Percentiles rank a stretch among this genome's conserved stretches.
Evolutionary conservation across 1,140 invertebrate genomes (phyloP).

Genomic region (Drosophila chauvacae): DNA sequence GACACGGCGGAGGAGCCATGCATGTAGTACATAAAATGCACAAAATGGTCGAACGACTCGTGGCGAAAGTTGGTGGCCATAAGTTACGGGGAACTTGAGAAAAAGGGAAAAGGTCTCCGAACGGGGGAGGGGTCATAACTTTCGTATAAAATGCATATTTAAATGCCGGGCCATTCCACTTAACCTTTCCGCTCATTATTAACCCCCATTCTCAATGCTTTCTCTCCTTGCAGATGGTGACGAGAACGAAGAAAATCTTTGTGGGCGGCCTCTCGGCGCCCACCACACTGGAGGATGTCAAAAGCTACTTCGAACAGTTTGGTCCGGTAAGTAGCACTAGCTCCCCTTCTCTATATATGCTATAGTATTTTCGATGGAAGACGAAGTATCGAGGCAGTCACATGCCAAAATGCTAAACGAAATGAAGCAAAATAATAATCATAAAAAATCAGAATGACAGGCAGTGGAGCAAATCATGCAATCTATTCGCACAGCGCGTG

Average conservation of each 20-base stretch:
- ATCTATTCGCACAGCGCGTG: constrained; percentile 63
- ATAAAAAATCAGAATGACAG: constrained; percentile 72
- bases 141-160: constrained; percentile 76
- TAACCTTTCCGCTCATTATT: constrained; percentile 58
- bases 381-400: constrained; percentile 13
- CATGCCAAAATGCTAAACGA: constrained; percentile 58
- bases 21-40: constrained; percentile 78
- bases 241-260: constrained; percentile 99
- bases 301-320: constrained; percentile 99
- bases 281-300: constrained; percentile 99
- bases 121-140: constrained; percentile 57
- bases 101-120: constrained; percentile 3
- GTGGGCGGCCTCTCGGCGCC: constrained; percentile 99
- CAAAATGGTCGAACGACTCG: constrained; percentile 75
- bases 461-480: constrained; percentile 76
- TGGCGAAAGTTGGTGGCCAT: constrained; percentile 74
- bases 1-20: constrained; percentile 37
- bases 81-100: constrained; percentile 60
- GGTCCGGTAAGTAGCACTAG: constrained; percentile 94
- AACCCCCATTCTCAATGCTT: not conserved
- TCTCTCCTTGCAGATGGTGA: constrained; percentile 95
- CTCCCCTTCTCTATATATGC: not conserved
- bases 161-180: constrained; percentile 64
- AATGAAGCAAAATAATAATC: constrained; percentile 70
- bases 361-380: not conserved